Evolutionary conservation across 2,797 vertebrate genomes (phyloP).

Genomic region (Sorex maritimensis): DNA sequence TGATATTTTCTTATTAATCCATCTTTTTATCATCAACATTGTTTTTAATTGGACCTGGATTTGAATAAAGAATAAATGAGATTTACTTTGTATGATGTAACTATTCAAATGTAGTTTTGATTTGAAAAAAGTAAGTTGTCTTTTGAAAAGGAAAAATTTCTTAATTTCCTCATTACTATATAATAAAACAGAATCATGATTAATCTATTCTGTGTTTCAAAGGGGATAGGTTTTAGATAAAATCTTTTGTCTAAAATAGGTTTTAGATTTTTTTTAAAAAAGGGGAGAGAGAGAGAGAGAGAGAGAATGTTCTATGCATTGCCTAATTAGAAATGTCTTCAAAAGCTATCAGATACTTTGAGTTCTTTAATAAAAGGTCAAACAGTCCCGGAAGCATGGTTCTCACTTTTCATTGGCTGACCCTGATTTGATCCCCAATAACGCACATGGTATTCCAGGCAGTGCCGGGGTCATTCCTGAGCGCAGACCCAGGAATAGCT

Average conservation of each 20-base stretch:
- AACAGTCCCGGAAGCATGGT: no score
- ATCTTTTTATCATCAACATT: constrained; percentile 22
- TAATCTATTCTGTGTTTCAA: background rate
- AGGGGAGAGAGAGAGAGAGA: background rate
- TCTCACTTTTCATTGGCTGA: no score
- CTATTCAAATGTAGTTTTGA: constrained; percentile 5
- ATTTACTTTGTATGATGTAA: background rate
- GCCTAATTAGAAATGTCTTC: constrained; percentile 52
- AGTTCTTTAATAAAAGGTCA: no score
- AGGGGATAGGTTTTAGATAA: no score
- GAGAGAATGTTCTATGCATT: constrained; percentile 17
- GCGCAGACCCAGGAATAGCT: no score
- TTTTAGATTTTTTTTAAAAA: no score
- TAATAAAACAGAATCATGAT: constrained; percentile 52
- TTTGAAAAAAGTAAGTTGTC: constrained; percentile 9
- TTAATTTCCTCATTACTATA: constrained; percentile 9
- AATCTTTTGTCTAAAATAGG: no score
- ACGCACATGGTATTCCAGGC: no score
- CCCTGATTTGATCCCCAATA: no score
- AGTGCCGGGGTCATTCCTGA: no score
- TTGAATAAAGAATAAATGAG: constrained; percentile 52
- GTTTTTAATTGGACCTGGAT: constrained; percentile 56
- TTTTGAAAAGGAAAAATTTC: constrained; percentile 24
- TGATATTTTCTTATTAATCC: constrained; percentile 46
- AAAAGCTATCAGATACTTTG: background rate